These are phyloP conservation scores for Drosophila putrida DNA, from an alignment of 2,888 invertebrate genomes.

Conservation along the genomic window DNA sequence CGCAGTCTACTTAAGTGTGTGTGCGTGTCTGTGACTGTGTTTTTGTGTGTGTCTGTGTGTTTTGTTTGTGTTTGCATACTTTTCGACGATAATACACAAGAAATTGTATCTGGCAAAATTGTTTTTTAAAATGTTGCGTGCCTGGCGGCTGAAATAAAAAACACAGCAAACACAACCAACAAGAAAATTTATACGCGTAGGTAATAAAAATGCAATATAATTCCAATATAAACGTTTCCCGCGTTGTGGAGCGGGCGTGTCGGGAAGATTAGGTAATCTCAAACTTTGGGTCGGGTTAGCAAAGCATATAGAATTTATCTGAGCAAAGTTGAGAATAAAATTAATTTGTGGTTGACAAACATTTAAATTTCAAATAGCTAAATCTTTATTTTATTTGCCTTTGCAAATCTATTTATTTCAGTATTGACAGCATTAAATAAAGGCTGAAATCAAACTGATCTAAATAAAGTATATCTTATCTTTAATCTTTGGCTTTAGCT, in stretches of 20 bases:
- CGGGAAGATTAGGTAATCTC: slow-evolving; percentile 24
- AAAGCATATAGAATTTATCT: slow-evolving; percentile 7
- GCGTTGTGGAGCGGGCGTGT: neutral
- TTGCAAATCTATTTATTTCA: neutral
- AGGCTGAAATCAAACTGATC: neutral
- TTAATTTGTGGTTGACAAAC: slow-evolving; percentile 4
- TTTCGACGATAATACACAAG: slow-evolving; percentile 65
- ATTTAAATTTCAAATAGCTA: slow-evolving; percentile 4
- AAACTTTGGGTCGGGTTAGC: slow-evolving; percentile 39
- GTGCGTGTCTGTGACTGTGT: slow-evolving; percentile 8
- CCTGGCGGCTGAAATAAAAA: slow-evolving; percentile 44
- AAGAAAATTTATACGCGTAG: slow-evolving; percentile 44
- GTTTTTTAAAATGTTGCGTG: slow-evolving; percentile 78
- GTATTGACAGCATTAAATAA: slow-evolving; percentile 1
- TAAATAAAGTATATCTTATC: neutral
- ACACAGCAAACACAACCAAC: slow-evolving; percentile 2
- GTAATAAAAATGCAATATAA: slow-evolving; percentile 81
- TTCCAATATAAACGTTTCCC: slow-evolving; percentile 63
- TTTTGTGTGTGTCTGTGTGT: slow-evolving; percentile 17
- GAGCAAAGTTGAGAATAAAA: neutral
- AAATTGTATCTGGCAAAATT: slow-evolving; percentile 72
- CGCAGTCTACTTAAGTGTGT: slow-evolving; percentile 29
- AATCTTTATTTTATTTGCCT: neutral
- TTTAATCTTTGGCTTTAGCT: too few relatives aligned
- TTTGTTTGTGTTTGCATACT: slow-evolving; percentile 59